These are phyloP conservation scores for fruit fly (Drosophila melanogaster) DNA, from an alignment of 1,140 invertebrate species.

Conservation along the genomic window Release_6_plus_ISO1_MT NT_033779.5:16607501-16608000, in stretches of 20 bases:
- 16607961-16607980: neutral
- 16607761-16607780: constrained; percentile 36
- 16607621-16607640: constrained; percentile 11
- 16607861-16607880: constrained; percentile 16
- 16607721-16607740: constrained; percentile 42
- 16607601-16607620: neutral
- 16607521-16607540: constrained; percentile 7
- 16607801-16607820: constrained; percentile 24
- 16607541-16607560: constrained; percentile 1
- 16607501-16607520: constrained; percentile 9
- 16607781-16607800: constrained; percentile 39
- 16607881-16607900: constrained; percentile 26
- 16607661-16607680: constrained; percentile 20
- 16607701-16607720: constrained; percentile 29
- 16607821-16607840: constrained; percentile 55
- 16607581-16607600: constrained; percentile 2
- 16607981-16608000: constrained; percentile 20
- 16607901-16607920: constrained; percentile 39
- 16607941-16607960: neutral
- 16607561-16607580: neutral
- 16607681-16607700: constrained; percentile 9
- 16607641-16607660: constrained; percentile 23
- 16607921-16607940: neutral
- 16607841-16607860: constrained; percentile 22
- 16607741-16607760: constrained; percentile 43